phyloP scores from a whole-genome alignment of 2,113 vertebrate species.

The Perca fluviatilis region DNA sequence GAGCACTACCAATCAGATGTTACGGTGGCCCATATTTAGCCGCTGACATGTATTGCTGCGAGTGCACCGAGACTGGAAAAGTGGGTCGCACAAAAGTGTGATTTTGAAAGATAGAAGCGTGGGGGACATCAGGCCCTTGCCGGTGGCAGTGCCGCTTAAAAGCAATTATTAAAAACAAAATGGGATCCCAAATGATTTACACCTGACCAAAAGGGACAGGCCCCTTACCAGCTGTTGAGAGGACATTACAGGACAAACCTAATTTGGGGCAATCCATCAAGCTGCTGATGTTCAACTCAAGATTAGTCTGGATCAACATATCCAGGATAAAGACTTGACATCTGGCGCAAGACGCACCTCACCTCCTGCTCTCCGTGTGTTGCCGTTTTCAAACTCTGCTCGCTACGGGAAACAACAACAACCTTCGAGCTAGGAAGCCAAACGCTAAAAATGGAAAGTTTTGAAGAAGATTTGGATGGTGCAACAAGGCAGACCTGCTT shows the following conservation, averaged over 20 bases:
- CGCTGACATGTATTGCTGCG: not conserved
- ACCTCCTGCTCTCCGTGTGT: too few species aligned
- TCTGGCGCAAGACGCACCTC: too few species aligned
- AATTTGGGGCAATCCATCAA: too few species aligned
- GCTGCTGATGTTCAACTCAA: too few species aligned
- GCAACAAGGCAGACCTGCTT: too few species aligned
- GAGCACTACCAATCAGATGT: not conserved
- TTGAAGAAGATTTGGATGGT: too few species aligned
- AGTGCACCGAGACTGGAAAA: not conserved
- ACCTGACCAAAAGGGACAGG: not conserved
- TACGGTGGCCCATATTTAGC: not conserved
- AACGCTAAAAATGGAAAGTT: too few species aligned
- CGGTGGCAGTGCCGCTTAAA: not conserved
- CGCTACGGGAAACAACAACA: too few species aligned
- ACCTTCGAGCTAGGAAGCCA: too few species aligned
- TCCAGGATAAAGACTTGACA: too few species aligned
- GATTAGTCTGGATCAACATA: too few species aligned
- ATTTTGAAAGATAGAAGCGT: not conserved
- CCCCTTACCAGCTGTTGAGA: not conserved
- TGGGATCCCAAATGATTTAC: not conserved
- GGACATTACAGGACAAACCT: not conserved
- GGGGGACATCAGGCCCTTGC: not conserved
- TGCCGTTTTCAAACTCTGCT: too few species aligned
- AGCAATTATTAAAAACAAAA: constrained; percentile 5
- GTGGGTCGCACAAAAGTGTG: not conserved